These are phyloP conservation scores for Pipa parva DNA, from an alignment of 2,113 vertebrate species.

Conservation along the genomic window DNA sequence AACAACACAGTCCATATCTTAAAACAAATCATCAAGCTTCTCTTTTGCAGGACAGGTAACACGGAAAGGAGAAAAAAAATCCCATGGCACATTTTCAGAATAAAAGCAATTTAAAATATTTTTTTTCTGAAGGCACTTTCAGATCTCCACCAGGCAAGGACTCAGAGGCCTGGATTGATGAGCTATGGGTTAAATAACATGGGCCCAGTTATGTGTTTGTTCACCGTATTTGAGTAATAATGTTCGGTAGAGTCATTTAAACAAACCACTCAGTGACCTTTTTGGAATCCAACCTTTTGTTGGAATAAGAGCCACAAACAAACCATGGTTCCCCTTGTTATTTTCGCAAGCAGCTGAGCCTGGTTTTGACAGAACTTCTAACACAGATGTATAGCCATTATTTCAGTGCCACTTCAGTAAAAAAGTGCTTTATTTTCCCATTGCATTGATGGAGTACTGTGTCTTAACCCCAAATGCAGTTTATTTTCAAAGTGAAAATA, in stretches of 20 bases:
- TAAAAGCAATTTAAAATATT: no score
- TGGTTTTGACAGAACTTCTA: constrained; percentile 38
- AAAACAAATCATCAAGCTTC: no score
- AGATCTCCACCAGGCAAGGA: no score
- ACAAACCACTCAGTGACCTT: not conserved
- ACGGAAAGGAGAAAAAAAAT: no score
- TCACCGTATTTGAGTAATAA: not conserved
- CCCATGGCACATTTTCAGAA: no score
- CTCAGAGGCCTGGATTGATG: no score
- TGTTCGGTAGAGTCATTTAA: not conserved
- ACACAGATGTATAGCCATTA: constrained; percentile 39
- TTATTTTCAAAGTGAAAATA: constrained; percentile 33
- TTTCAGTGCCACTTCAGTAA: constrained; percentile 40
- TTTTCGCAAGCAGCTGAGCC: constrained; percentile 22
- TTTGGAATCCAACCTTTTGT: not conserved
- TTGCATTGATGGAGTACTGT: constrained; percentile 29
- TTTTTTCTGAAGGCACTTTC: no score
- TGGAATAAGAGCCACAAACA: not conserved
- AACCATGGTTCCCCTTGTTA: constrained; percentile 9
- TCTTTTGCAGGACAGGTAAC: no score
- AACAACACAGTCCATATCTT: no score
- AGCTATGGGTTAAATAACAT: not conserved
- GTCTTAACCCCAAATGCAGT: constrained; percentile 32
- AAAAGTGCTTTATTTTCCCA: constrained; percentile 36
- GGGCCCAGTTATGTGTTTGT: not conserved